Conservation (phyloP, 2,888 invertebrate species). For the Lissonota sp. region DNA sequence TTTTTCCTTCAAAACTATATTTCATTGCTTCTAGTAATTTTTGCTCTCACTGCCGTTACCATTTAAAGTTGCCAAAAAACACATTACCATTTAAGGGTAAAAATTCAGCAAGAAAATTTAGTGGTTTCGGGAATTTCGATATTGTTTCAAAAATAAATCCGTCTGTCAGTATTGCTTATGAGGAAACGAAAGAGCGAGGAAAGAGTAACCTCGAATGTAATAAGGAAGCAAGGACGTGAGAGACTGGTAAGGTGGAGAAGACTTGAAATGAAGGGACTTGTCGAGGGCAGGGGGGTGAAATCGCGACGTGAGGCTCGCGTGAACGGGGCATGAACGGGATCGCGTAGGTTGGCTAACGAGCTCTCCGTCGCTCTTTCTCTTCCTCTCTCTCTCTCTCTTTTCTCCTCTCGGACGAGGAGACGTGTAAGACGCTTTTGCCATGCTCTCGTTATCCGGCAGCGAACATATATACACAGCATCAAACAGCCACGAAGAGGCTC, state of each 20-base stretch:
- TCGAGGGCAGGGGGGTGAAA: constrained; percentile 61
- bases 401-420: constrained; percentile 62
- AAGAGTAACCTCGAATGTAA: constrained; percentile 41
- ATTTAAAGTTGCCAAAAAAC: no score
- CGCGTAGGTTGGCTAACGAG: constrained; percentile 81
- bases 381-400: no score
- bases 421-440: constrained; percentile 76
- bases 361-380: constrained; percentile 67
- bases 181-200: no score
- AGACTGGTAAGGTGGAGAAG: constrained; percentile 36
- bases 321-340: constrained; percentile 68
- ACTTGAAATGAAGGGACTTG: constrained; percentile 36
- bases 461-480: constrained; percentile 53
- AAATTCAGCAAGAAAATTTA: no score
- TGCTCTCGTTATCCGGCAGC: constrained; percentile 79
- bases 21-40: no score
- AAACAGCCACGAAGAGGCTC: constrained; percentile 54
- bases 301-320: constrained; percentile 72
- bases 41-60: no score
- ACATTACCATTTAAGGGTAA: no score
- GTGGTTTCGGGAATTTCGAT: no score
- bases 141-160: no score
- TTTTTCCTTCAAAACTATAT: no score
- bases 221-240: constrained; percentile 49
- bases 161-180: no score